These are phyloP conservation scores for Blastomussa wellsi DNA, from an alignment of 92 coral and sea anemone genomes.

Conservation along the genomic window DNA sequence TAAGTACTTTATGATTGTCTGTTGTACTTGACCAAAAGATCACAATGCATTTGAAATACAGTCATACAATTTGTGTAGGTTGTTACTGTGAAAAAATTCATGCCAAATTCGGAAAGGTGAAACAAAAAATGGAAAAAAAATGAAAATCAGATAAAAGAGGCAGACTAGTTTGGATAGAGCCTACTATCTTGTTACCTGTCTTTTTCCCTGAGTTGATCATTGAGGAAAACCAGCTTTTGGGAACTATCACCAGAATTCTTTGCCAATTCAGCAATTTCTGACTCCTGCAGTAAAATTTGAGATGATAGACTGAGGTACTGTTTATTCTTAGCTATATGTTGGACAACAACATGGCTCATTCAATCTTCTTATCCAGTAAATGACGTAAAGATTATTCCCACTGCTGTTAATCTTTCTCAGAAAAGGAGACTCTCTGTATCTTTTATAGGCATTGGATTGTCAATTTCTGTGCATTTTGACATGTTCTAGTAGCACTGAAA, in stretches of 20 bases:
- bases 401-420: too few relatives aligned
- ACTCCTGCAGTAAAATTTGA: slow-evolving; percentile 62
- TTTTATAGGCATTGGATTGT: not conserved
- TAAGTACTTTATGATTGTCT: not conserved
- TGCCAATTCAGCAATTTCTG: slow-evolving; percentile 80
- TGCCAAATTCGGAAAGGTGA: not conserved
- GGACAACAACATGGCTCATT: not conserved
- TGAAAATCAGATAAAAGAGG: not conserved
- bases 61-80: not conserved
- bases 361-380: not conserved
- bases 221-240: slow-evolving; percentile 81
- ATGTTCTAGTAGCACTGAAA: not conserved
- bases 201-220: slow-evolving; percentile 83
- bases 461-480: not conserved
- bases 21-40: not conserved
- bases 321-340: not conserved
- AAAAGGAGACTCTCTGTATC: too few relatives aligned
- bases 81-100: not conserved
- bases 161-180: not conserved
- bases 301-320: slow-evolving; percentile 15
- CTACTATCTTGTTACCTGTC: slow-evolving; percentile 83
- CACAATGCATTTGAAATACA: too few relatives aligned
- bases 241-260: slow-evolving; percentile 90
- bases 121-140: not conserved
- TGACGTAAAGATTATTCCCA: not conserved